Evolutionary conservation across 2,113 vertebrate genomes (phyloP).

Genomic region (Nesogale talazaci): DNA sequence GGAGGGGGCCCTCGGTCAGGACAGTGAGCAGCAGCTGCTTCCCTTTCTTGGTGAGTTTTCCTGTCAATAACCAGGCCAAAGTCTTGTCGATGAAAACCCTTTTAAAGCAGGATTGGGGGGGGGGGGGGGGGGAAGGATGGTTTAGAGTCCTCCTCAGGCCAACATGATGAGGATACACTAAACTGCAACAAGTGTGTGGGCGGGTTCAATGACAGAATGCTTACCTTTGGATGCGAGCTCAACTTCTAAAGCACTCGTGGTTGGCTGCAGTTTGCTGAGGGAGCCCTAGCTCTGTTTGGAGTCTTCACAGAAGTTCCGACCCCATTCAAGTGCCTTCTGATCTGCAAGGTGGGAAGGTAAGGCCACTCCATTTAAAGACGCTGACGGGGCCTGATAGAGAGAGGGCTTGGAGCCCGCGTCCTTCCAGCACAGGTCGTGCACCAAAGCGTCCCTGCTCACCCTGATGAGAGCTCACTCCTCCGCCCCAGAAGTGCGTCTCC

Average conservation of each 20-base stretch:
- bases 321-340: not conserved
- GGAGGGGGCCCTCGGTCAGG: not conserved
- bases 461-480: not conserved
- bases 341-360: not conserved
- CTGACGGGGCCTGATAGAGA: not conserved
- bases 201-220: not conserved
- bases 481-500: not conserved
- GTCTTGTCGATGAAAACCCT: not conserved
- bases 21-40: not conserved
- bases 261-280: not conserved
- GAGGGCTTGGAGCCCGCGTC: not conserved
- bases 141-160: not conserved
- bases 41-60: not conserved
- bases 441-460: not conserved
- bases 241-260: not conserved
- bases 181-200: not conserved
- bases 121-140: too few relatives aligned
- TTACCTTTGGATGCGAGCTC: not conserved
- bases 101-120: not conserved
- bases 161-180: not conserved
- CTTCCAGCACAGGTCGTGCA: not conserved
- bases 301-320: not conserved
- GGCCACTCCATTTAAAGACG: not conserved
- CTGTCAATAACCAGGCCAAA: not conserved
- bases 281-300: too few relatives aligned